Evolutionary conservation across 2,797 vertebrate species (phyloP).

Genomic region (Luscinia luscinia): DNA sequence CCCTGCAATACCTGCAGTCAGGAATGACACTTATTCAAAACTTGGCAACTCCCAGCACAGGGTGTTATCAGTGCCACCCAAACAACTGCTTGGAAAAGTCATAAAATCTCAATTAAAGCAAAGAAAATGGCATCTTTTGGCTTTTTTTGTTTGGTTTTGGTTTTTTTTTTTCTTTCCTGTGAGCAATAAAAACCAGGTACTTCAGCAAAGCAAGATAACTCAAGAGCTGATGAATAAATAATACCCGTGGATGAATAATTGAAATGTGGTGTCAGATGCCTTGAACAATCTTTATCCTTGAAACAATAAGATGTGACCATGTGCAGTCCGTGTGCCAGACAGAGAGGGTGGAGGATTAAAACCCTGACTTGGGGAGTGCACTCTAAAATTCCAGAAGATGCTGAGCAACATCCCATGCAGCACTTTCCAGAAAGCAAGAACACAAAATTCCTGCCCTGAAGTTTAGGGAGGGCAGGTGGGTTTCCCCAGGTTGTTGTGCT

Average conservation of each 20-base stretch:
- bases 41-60: not conserved
- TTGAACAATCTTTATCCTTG: slow-evolving; percentile 74
- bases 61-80: not conserved
- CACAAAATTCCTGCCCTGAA: not conserved
- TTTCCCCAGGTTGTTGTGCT: not conserved
- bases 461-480: not conserved
- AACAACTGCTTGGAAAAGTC: not conserved
- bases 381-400: not conserved
- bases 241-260: slow-evolving; percentile 76
- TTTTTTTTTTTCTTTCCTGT: not conserved
- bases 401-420: accelerated
- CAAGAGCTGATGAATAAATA: slow-evolving; percentile 78
- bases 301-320: slow-evolving; percentile 61
- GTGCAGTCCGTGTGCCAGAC: not conserved
- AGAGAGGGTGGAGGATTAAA: slow-evolving; percentile 5
- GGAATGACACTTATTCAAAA: not conserved
- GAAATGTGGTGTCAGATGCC: slow-evolving; percentile 54
- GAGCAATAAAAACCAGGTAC: slow-evolving; percentile 63
- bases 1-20: not conserved
- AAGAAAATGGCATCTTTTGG: not conserved
- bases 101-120: slow-evolving; percentile 21
- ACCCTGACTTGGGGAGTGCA: not conserved
- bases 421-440: not conserved
- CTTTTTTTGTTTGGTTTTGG: not conserved
- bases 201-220: slow-evolving; percentile 67